Base-by-base conservation (phyloP, 37 sponge, comb jelly and placozoan species). In the Tethya wilhelma region DNA sequence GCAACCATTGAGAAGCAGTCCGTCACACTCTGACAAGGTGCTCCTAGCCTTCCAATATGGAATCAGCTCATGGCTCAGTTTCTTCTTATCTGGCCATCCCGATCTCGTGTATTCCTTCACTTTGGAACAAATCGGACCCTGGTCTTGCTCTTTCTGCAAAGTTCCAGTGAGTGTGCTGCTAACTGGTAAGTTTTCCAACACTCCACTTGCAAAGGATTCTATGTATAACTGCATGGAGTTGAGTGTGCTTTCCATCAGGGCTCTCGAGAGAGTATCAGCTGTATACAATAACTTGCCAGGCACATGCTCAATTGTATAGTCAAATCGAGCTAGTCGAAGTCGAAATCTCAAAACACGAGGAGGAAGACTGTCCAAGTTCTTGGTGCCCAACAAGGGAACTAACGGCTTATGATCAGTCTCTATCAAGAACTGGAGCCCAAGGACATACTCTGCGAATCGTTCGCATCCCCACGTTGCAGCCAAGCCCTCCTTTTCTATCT, bases 391-490 rank as follows among this genome's bases (percentile, higher is more conserved):
- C 31, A 86, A 30, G 2, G 79, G 79, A 23, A 86, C 62, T 5
- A 86, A 56, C 2, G 86, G 86, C 43, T 86, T 78, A 38, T 86
- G 86, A 41, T 86, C 73, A 31, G 85, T 55, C 39, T 82, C 83
- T 22, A 82, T 62, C 22, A 28, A 25, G 38, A 82, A 64, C 33
- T 39, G 42, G 0, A 6, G 38, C 22, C 86, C 79, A 36, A 78
- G 66, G 26, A 86, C 43, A 33, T 86, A 86, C 29, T 65, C 46
- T 2, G 75, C 7, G 41, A 74, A 83, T 28, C 46, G 73, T 22
- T 75, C 84, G 59, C 72, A 71, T 1, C 44, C 63, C 82, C 82
- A 81, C 58, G 63, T 71, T 8, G 43, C 22, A 17, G 84, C 84
- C 17, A 83, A 8, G 2, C 67, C 84, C 38, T 83, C 84, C 39